Conservation (phyloP, 2,113 vertebrate species). For the Brachirus orientalis region DNA sequence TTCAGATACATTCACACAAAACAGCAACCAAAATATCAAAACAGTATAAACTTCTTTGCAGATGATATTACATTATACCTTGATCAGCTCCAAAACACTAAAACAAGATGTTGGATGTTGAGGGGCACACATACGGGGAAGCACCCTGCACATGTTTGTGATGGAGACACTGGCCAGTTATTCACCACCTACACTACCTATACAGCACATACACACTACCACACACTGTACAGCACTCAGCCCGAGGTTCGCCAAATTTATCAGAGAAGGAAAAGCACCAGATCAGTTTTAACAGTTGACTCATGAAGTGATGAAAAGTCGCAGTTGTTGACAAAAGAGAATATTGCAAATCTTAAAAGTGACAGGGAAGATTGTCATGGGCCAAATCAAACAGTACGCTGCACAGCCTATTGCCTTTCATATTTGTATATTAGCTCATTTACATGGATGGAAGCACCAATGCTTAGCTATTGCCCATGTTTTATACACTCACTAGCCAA, state of each 20-base stretch:
- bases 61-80: constrained; percentile 25
- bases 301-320: too few relatives aligned
- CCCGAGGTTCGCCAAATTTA: neutral
- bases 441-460: constrained; percentile 73
- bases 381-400: constrained; percentile 31
- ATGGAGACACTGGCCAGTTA: too few relatives aligned
- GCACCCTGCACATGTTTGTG: constrained; percentile 17
- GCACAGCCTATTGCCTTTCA: constrained; percentile 53
- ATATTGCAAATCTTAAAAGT: constrained; percentile 48
- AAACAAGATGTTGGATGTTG: constrained; percentile 26
- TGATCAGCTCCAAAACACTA: constrained; percentile 22
- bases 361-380: constrained; percentile 53
- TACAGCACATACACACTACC: constrained; percentile 15
- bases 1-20: constrained; percentile 53
- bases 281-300: neutral
- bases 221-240: constrained; percentile 27
- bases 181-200: constrained; percentile 27
- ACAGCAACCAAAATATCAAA: constrained; percentile 38
- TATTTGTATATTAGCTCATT: constrained; percentile 60
- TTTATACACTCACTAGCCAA: constrained; percentile 16
- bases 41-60: constrained; percentile 33
- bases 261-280: constrained; percentile 13
- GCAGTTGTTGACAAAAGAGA: constrained; percentile 1
- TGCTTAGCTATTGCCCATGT: constrained; percentile 75
- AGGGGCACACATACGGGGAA: constrained; percentile 34